Evolutionary conservation across 92 coral and sea anemone species (phyloP), one percentile per base, ranked within the genome.

Genomic region (Heteractis magnifica): DNA sequence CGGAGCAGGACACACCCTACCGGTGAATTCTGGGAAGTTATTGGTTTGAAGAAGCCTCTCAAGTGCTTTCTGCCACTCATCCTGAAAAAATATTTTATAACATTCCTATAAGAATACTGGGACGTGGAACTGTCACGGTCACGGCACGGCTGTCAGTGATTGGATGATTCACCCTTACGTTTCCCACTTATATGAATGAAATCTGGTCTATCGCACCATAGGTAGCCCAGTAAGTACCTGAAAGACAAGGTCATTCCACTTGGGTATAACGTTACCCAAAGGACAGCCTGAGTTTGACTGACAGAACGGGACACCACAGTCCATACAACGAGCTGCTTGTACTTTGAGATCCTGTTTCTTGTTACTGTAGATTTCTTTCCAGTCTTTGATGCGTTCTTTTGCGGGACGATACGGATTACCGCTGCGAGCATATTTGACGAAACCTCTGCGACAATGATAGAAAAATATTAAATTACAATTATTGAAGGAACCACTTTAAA

Each of bases 301-400:
- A 73, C 98, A 95, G 76, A 95, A 95, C 0, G 98, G 98, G 56
- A 95, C 98, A 6, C 98, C 98, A 73, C 98, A 95, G 83, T 95
- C 98, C 98, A 95, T 95, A 75, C 98, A 95, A 44, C 98, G 86
- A 2, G 98, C 98, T 26, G 98, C 92, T 86, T 95, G 98, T n/a
- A 92, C 94, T 78, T 95, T 95, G 77, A 95, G 89, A 79, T 94
- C 98, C 19, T 80, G 58, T 41, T 89, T 85, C 77, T 91, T 94
- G 79, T 94, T 90, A 85, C 87, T 88, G 71, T 93, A 95, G 80
- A 95, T 88, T 81, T 95, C 98, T 18, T 94, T 92, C 98, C 98
- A 95, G 84, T 95, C 98, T 78, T 95, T 95, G 83, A 95, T 77
- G 76, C 98, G 91, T 65, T 92, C 95, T 75, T 87, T 91, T 12